Evolutionary conservation across 2,888 invertebrate genomes (phyloP).

Genomic region (Dromius quadrimaculatus): DNA sequence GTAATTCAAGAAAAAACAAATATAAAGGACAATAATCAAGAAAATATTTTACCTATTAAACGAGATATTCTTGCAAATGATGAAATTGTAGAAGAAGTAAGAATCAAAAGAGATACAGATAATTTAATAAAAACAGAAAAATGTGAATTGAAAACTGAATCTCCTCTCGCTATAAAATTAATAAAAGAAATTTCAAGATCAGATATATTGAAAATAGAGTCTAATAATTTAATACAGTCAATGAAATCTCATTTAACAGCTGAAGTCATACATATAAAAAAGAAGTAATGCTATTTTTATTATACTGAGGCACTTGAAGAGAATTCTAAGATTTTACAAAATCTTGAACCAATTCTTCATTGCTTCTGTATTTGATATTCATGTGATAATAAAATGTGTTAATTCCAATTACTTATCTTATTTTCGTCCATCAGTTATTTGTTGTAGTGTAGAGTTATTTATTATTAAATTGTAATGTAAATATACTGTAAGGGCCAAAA

Average conservation of each 20-base stretch:
- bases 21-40: conserved; percentile 29
- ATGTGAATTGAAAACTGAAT: conserved; percentile 45
- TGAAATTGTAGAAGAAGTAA: conserved; percentile 44
- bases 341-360: no score
- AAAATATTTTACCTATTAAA: conserved; percentile 18
- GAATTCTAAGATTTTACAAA: no score
- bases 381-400: no score
- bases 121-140: conserved; percentile 53
- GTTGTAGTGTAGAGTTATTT: no score
- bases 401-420: no score
- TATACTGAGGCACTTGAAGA: no score
- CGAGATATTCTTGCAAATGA: conserved; percentile 41
- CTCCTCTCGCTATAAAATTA: conserved; percentile 39
- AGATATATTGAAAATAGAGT: conserved; percentile 51
- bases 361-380: no score
- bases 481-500: no score
- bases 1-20: conserved; percentile 35
- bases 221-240: conserved; percentile 44
- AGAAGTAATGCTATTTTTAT: no score
- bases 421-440: no score
- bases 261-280: conserved; percentile 53
- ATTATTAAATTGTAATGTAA: no score
- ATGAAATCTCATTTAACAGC: conserved; percentile 48
- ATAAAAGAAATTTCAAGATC: conserved; percentile 49
- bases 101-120: conserved; percentile 54